These are phyloP conservation scores for Falco peregrinus DNA, from an alignment of 2,797 vertebrate genomes.

Conservation along the genomic window DNA sequence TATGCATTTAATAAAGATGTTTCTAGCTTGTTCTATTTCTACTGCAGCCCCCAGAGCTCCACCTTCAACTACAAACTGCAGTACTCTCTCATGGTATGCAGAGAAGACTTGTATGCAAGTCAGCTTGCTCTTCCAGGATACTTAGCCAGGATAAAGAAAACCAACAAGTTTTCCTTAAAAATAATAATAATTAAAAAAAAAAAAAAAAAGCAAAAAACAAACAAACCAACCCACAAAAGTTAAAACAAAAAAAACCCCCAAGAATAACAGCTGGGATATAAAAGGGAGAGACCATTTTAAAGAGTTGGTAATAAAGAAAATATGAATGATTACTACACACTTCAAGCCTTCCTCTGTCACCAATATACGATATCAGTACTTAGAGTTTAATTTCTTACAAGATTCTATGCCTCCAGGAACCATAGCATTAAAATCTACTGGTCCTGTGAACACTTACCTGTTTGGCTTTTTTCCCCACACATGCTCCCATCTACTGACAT, in stretches of 20 bases:
- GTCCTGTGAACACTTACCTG: neutral
- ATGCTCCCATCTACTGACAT: neutral
- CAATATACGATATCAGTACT: neutral
- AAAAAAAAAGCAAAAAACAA: neutral
- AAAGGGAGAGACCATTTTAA: neutral
- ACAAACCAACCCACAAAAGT: neutral
- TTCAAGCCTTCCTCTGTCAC: neutral
- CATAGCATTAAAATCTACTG: neutral
- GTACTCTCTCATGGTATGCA: neutral
- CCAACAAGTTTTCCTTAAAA: neutral
- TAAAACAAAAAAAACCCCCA: neutral
- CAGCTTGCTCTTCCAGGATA: neutral
- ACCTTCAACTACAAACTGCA: neutral
- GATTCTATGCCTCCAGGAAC: neutral
- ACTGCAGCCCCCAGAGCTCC: neutral
- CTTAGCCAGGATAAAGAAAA: neutral
- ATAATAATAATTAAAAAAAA: too few species aligned
- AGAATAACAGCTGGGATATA: neutral
- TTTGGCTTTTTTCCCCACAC: accelerated
- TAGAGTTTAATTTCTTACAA: neutral
- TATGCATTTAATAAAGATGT: neutral
- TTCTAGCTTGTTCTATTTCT: neutral
- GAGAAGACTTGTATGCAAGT: neutral
- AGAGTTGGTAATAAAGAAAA: neutral
- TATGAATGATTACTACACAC: accelerated